Percentiles rank a stretch among this genome's conserved stretches.
Evolutionary conservation across 2,113 vertebrate species (phyloP).

Genomic region (Thamnaconus septentrionalis): DNA sequence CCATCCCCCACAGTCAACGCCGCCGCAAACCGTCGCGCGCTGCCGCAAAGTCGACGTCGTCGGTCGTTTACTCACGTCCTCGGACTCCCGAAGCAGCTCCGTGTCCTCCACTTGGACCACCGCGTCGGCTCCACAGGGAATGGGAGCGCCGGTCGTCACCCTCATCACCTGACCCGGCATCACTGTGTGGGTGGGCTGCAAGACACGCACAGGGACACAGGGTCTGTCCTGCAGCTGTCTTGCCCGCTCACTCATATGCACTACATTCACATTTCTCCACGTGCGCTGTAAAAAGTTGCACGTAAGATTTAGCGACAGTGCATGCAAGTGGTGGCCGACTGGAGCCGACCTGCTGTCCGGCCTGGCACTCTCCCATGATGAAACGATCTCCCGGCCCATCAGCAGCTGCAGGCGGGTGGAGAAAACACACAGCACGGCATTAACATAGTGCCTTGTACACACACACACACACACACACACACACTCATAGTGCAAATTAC

Average conservation of each 20-base stretch:
- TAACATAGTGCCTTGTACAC: neutral
- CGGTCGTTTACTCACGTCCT: conserved; percentile 82
- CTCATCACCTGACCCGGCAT: conserved; percentile 99
- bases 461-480: no score
- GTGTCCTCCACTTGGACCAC: conserved; percentile 99
- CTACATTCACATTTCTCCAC: neutral
- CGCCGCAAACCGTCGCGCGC: neutral
- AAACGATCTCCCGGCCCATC: conserved; percentile 98
- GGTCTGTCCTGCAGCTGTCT: no score
- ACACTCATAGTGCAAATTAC: no score
- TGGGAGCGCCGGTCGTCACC: conserved; percentile 97
- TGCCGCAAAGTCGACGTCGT: no score
- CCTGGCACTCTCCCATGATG: conserved; percentile 98
- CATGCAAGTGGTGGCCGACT: conserved; percentile 15
- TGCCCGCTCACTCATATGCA: neutral
- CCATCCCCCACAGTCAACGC: conserved; percentile 2
- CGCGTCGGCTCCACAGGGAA: conserved; percentile 96
- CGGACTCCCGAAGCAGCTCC: conserved; percentile 95
- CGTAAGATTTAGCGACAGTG: neutral
- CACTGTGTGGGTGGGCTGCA: conserved; percentile 95
- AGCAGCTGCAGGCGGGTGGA: conserved; percentile 82
- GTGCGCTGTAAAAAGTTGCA: no score
- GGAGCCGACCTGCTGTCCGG: conserved; percentile 90
- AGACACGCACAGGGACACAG: neutral
- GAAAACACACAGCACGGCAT: neutral